Conservation (phyloP, 2,888 invertebrate genomes). For the Cataglyphis livida region DNA sequence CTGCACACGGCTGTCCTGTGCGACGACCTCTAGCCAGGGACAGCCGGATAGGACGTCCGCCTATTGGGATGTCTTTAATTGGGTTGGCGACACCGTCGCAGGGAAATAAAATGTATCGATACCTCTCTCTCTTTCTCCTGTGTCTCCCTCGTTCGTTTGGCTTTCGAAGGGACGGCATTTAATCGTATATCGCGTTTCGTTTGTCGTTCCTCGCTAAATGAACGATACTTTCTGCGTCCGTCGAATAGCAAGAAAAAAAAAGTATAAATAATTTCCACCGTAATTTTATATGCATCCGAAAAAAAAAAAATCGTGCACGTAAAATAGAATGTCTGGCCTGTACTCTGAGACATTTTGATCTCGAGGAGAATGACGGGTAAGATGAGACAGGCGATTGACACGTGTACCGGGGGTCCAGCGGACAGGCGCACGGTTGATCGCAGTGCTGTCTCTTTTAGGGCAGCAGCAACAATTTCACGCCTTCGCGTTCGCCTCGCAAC, state of each 20-base stretch:
- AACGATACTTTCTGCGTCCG: constrained; percentile 4
- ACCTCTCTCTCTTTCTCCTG: constrained; percentile 59
- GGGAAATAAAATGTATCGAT: constrained; percentile 82
- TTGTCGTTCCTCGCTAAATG: constrained; percentile 27
- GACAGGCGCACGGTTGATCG: constrained; percentile 87
- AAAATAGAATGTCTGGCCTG: not conserved
- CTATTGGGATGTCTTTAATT: constrained; percentile 85
- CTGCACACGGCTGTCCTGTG: constrained; percentile 58
- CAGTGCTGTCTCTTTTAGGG: constrained; percentile 97
- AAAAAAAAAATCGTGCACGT: not conserved
- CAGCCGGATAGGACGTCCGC: constrained; percentile 72
- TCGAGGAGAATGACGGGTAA: not conserved
- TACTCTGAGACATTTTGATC: not conserved
- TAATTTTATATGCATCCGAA: not conserved
- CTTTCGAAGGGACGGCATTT: constrained; percentile 51
- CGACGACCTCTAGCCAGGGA: constrained; percentile 62
- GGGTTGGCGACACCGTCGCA: constrained; percentile 82
- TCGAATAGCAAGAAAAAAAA: not conserved
- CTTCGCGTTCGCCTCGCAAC: constrained; percentile 91
- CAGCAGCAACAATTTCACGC: constrained; percentile 98
- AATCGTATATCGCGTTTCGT: constrained; percentile 37
- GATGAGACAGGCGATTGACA: constrained; percentile 36
- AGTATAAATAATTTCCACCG: not conserved
- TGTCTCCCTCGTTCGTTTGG: constrained; percentile 52
- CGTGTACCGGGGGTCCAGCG: constrained; percentile 85